Evolutionary conservation across 2,888 invertebrate species (phyloP).

Genomic region (Papilio elwesi): DNA sequence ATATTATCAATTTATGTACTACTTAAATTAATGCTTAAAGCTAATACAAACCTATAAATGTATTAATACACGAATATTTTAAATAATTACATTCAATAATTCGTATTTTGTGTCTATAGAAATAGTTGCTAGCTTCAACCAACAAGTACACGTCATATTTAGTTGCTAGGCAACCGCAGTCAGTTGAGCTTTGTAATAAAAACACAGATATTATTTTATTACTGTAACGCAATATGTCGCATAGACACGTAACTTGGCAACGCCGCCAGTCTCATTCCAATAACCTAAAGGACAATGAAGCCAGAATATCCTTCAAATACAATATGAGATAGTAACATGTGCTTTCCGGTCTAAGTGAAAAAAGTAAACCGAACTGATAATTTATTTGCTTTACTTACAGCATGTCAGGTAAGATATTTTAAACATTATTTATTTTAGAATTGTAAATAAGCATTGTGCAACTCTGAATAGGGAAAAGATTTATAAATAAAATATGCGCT

Average conservation of each 20-base stretch:
- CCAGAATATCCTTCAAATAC: not conserved
- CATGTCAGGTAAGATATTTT: conserved; percentile 36
- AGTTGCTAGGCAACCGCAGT: conserved; percentile 63
- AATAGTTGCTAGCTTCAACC: not conserved
- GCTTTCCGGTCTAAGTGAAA: not conserved
- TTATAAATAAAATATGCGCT: no score
- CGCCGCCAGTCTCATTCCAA: conserved; percentile 44
- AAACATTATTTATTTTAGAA: not conserved
- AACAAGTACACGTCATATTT: not conserved
- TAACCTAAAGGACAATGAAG: conserved; percentile 4
- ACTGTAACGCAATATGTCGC: conserved; percentile 66
- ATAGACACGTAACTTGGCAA: conserved; percentile 75
- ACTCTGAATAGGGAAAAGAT: no score
- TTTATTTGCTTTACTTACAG: not conserved
- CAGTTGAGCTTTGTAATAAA: conserved; percentile 55
- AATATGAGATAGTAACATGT: not conserved
- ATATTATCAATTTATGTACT: no score
- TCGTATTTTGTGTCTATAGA: no score
- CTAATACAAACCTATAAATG: no score
- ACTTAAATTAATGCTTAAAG: no score
- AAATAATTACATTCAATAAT: no score
- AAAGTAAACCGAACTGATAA: not conserved
- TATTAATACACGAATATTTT: no score
- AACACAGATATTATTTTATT: conserved; percentile 59
- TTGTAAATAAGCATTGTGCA: no score